Evolutionary conservation across 2,113 vertebrate genomes (phyloP).

Genomic region (Brachyhypopomus gauderio): DNA sequence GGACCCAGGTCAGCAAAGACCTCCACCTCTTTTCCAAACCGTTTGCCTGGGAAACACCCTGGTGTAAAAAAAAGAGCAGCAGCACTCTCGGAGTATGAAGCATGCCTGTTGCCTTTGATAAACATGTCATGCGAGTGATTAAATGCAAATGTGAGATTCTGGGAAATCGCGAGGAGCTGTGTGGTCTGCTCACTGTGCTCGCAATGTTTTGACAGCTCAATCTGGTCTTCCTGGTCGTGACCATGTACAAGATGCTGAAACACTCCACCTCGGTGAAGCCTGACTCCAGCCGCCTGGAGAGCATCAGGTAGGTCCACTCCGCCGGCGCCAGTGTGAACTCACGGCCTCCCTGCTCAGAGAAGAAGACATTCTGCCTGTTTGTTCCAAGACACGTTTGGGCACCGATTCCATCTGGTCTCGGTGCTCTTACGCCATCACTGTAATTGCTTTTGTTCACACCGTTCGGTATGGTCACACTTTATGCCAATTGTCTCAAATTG

Average conservation of each 20-base stretch:
- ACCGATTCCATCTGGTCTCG: neutral
- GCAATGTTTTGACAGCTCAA: conserved; percentile 91
- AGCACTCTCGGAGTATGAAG: conserved; percentile 22
- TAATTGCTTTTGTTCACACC: conserved; percentile 18
- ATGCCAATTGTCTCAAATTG: neutral
- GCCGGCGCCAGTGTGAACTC: neutral
- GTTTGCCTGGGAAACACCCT: conserved; percentile 37
- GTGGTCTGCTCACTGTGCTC: conserved; percentile 66
- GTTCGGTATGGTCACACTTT: conserved; percentile 9
- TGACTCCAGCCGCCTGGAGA: conserved; percentile 97
- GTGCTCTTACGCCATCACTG: neutral
- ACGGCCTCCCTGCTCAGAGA: neutral
- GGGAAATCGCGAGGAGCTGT: conserved; percentile 60
- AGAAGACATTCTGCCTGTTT: neutral
- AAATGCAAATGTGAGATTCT: conserved; percentile 32
- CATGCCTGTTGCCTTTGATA: conserved; percentile 37
- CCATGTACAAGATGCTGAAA: conserved; percentile 99
- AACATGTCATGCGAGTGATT: conserved; percentile 40
- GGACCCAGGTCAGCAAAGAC: conserved; percentile 19
- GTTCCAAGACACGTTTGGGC: neutral
- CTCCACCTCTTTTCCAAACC: conserved; percentile 14
- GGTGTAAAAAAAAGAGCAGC: conserved; percentile 16
- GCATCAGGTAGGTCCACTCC: conserved; percentile 91
- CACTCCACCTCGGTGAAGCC: conserved; percentile 98
- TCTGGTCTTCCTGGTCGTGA: conserved; percentile 96